Evolutionary conservation across 2,888 invertebrate genomes (phyloP).

Genomic region (Drosophila paramelanica): DNA sequence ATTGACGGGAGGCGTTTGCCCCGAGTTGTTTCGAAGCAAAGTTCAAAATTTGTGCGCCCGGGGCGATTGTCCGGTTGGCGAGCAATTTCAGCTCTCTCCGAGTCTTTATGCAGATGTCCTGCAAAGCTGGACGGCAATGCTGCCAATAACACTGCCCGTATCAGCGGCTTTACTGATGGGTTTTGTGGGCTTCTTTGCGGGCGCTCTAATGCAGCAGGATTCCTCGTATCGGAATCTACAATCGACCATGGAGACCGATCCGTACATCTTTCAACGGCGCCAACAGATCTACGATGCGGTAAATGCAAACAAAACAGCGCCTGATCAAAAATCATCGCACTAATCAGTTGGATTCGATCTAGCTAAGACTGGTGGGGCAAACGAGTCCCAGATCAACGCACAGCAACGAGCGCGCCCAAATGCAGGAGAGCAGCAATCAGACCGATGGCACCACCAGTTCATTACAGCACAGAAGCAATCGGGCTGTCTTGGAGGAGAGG

Average conservation of each 20-base stretch:
- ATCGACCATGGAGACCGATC: constrained; percentile 49
- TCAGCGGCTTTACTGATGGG: constrained; percentile 48
- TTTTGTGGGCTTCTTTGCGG: constrained; percentile 49
- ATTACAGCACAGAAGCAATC: neutral
- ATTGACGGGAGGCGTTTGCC: neutral
- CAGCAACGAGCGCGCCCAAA: neutral
- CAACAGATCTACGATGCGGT: constrained; percentile 55
- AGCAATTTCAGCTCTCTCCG: too few relatives aligned
- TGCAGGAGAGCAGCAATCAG: too few relatives aligned
- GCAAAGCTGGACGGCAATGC: neutral
- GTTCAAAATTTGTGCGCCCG: constrained; percentile 6
- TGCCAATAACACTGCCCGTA: constrained; percentile 23
- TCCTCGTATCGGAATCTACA: constrained; percentile 51
- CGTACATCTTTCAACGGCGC: constrained; percentile 55
- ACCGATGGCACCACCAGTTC: neutral
- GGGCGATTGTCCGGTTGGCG: neutral
- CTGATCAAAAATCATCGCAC: neutral
- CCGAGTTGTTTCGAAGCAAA: constrained; percentile 3
- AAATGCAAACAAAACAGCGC: constrained; percentile 13
- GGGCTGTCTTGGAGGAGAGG: neutral
- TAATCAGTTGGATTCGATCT: neutral
- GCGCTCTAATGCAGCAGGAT: constrained; percentile 60
- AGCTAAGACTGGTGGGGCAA: constrained; percentile 47
- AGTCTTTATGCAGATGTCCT: neutral
- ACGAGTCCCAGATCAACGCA: neutral